These are phyloP conservation scores for Thumatha senex DNA, from an alignment of 2,888 invertebrate species.

Conservation along the genomic window DNA sequence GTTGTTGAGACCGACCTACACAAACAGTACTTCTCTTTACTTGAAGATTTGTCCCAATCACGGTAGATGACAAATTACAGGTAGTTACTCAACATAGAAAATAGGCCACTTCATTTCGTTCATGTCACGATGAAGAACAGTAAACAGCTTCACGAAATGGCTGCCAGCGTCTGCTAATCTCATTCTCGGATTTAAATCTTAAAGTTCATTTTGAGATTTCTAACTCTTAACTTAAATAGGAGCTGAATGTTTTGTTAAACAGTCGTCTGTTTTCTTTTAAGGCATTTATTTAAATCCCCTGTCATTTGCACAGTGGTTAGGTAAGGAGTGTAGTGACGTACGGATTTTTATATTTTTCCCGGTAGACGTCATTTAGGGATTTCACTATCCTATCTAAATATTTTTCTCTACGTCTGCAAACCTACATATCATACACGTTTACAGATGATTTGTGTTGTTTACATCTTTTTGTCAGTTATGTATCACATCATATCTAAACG, in stretches of 20 bases:
- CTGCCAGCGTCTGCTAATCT: slow-evolving; percentile 2
- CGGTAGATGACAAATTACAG: slow-evolving; percentile 12
- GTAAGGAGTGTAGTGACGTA: slow-evolving; percentile 22
- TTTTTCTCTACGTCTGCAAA: background rate
- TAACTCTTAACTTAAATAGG: slow-evolving; percentile 13
- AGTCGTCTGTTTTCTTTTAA: slow-evolving; percentile 16
- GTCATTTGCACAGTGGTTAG: slow-evolving; percentile 32
- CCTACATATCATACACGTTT: background rate
- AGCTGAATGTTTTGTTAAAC: slow-evolving; percentile 7
- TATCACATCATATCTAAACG: too few relatives aligned
- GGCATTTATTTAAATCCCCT: slow-evolving; percentile 23
- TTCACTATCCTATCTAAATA: background rate
- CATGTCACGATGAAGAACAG: slow-evolving; percentile 13
- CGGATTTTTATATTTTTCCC: slow-evolving; percentile 26
- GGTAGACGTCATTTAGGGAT: slow-evolving; percentile 25
- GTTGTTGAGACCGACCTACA: slow-evolving; percentile 49
- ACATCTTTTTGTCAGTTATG: too few relatives aligned
- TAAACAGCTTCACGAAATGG: slow-evolving; percentile 9
- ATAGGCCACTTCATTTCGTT: slow-evolving; percentile 16
- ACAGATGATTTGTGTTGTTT: background rate
- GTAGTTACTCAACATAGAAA: slow-evolving; percentile 6
- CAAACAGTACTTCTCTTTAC: slow-evolving; percentile 48
- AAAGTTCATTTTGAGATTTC: slow-evolving; percentile 6
- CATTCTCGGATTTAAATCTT: slow-evolving; percentile 8
- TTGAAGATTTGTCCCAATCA: slow-evolving; percentile 37